Evolutionary conservation across 2,888 invertebrate genomes (phyloP), one percentile per base, ranked within the genome.

Genomic region (Aethes cnicana): DNA sequence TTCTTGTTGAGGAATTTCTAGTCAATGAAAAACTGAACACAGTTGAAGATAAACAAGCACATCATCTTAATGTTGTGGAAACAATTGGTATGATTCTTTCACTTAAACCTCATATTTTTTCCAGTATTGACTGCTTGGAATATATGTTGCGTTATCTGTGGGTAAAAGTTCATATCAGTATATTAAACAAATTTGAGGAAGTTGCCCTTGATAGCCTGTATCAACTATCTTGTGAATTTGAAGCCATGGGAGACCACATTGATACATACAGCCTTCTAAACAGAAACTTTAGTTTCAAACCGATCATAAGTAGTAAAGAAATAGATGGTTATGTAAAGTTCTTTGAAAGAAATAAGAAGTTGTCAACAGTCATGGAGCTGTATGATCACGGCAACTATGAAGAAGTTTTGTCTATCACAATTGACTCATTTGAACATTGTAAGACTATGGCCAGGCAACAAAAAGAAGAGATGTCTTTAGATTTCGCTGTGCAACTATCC

Each of bases 361-460:
- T 95, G 16, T 91, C 92, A 8, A 92, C 92, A 61, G 92, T 95
- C 0, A 91, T 93, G 72, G 90, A 91, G 48, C 79, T 95, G n/a
- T 94, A 92, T 72, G 91, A 93, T 14, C 87, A 87, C 11, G 91
- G 92, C 30, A 90, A 91, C 42, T 95, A 93, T 70, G 84, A 90
- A 12, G 93, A 94, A 64, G 91, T 95, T 0, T 89, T 94, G 11
- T 81, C 88, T 11, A 93, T 95, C 58, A 79, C 95, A 0, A 91
- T 92, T 69, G 92, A 93, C 59, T 94, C 94, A 1, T 94, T 94
- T 70, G 91, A 91, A 57, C 90, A 91, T 62, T 89, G 84, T 55
- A 88, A 87, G 57, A 68, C 71, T 28, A 74, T 85, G 63, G 85
- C 81, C 16, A 81, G 71, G 36, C 79, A 80, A 41, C 79, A 85